These are phyloP conservation scores for Trissolcus brochymenae DNA, from an alignment of 2,888 invertebrate genomes.

Conservation along the genomic window DNA sequence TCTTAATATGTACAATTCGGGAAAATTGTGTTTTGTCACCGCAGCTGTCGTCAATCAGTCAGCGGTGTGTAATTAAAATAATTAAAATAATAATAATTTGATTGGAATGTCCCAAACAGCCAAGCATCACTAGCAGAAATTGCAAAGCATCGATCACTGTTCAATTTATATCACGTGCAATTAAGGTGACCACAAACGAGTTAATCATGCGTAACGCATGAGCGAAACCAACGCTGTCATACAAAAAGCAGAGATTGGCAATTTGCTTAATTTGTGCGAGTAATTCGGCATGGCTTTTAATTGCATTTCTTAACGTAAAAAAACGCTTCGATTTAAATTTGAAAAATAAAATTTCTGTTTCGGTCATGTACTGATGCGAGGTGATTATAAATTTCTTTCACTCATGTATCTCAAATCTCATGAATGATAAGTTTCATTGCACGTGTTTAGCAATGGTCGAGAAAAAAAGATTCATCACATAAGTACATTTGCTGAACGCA, in stretches of 20 bases:
- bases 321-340: not conserved
- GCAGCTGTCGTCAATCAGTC: not conserved
- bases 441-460: too few relatives aligned
- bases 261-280: conserved; percentile 3
- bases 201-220: conserved; percentile 7
- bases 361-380: not conserved
- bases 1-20: not conserved
- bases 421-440: not conserved
- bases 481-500: too few relatives aligned
- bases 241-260: conserved; percentile 1
- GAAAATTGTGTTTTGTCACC: too few relatives aligned
- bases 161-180: conserved; percentile 33
- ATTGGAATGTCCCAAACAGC: conserved; percentile 36
- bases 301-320: not conserved
- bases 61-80: conserved; percentile 2
- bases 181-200: conserved; percentile 3
- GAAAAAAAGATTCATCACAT: too few relatives aligned
- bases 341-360: too few relatives aligned
- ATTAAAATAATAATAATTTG: conserved; percentile 27
- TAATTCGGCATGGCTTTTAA: conserved; percentile 6
- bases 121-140: conserved; percentile 40
- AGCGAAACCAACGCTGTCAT: not conserved
- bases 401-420: not conserved
- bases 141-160: conserved; percentile 25
- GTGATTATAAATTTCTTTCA: not conserved